A percentile compares a stretch with the other conserved stretches of the same genome.
Evolutionary conservation across 2,797 vertebrate species (phyloP).

Genomic region (Cheracebus regulus): DNA sequence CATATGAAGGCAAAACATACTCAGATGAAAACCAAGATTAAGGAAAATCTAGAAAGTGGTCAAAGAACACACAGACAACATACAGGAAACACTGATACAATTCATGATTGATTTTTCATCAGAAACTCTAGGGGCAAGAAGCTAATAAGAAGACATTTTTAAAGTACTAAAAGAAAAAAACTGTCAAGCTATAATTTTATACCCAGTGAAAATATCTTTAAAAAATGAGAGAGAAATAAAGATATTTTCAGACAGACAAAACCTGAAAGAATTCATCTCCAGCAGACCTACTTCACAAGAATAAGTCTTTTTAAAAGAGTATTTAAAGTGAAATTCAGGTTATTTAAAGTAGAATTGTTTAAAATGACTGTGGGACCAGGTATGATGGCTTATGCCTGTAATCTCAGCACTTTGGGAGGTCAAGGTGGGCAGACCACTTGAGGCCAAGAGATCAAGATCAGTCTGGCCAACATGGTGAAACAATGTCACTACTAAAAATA

Average conservation of each 20-base stretch:
- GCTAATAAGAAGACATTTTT: background rate
- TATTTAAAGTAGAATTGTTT: background rate
- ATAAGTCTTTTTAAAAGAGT: background rate
- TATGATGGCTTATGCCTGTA: background rate
- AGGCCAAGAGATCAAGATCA: too few species aligned
- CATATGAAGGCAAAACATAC: background rate
- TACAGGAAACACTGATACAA: background rate
- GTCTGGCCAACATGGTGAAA: too few species aligned
- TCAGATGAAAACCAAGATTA: background rate
- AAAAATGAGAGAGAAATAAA: background rate
- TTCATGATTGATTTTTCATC: background rate
- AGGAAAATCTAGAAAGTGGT: background rate
- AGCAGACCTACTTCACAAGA: background rate
- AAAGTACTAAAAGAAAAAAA: background rate
- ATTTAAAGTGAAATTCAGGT: background rate
- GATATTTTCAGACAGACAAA: background rate
- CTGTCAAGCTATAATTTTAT: background rate
- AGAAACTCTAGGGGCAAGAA: background rate
- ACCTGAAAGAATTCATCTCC: background rate
- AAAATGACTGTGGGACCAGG: background rate
- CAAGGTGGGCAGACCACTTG: too few species aligned
- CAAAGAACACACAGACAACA: background rate
- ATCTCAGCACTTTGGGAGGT: background rate
- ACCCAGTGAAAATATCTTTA: background rate
- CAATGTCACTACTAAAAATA: too few species aligned